Percentiles rank a stretch among this genome's conserved stretches.
Conservation (phyloP, 2,113 vertebrate species). For the Heterochromis multidens region DNA sequence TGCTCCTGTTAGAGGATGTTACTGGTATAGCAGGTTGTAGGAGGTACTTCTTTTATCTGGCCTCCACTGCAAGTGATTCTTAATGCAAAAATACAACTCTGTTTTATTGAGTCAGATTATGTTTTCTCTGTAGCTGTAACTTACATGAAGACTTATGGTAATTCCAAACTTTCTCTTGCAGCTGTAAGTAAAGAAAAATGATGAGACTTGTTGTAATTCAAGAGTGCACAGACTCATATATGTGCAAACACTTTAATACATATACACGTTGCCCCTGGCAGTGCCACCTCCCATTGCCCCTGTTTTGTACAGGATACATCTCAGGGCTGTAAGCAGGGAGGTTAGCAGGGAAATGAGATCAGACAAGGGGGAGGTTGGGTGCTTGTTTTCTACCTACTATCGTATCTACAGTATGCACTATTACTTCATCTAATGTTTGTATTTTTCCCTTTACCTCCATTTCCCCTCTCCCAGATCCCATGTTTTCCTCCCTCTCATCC, state of each 20-base stretch:
- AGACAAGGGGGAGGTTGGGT: neutral
- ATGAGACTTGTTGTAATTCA: neutral
- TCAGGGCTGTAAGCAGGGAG: neutral
- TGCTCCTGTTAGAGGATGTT: rapidly evolving
- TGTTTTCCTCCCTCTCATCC: neutral
- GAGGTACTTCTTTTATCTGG: neutral
- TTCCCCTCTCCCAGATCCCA: neutral
- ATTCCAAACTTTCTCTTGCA: neutral
- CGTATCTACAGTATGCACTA: neutral
- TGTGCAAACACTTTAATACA: neutral
- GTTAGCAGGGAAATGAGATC: neutral
- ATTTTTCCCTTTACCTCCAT: neutral
- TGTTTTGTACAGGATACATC: neutral
- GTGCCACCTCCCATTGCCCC: neutral
- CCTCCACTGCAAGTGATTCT: neutral
- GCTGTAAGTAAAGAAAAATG: neutral
- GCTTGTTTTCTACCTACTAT: neutral
- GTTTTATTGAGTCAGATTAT: neutral
- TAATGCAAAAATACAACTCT: neutral
- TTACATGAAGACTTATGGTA: neutral
- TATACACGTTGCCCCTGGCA: neutral
- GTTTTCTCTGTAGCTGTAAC: neutral
- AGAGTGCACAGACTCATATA: neutral
- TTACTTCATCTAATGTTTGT: neutral
- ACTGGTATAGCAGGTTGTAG: neutral